Percentiles rank a stretch among this genome's conserved stretches.
phyloP scores from a whole-genome alignment of 2,888 invertebrate species.

The Isoperla grammatica region DNA sequence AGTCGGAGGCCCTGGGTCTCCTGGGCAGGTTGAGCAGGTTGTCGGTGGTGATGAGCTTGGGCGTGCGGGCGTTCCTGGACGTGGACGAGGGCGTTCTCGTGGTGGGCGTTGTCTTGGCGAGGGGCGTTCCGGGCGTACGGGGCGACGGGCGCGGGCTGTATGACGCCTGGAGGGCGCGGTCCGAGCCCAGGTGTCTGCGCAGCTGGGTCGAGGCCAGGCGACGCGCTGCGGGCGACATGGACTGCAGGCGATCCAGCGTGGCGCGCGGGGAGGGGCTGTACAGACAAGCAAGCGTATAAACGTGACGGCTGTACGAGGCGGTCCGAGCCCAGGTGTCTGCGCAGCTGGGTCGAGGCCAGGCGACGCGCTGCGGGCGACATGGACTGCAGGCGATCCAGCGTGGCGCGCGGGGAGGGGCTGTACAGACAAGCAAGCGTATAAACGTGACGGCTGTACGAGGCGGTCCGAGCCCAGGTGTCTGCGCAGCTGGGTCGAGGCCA shows the following conservation, averaged over 20 bases:
- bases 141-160: constrained; percentile 46
- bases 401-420: no score
- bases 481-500: no score
- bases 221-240: constrained; percentile 94
- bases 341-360: constrained; percentile 67
- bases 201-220: constrained; percentile 70
- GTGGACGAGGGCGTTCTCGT: constrained; percentile 31
- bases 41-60: constrained; percentile 58
- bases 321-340: no score
- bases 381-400: no score
- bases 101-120: constrained; percentile 31
- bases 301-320: no score
- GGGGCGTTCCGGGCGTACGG: constrained; percentile 38
- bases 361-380: constrained; percentile 86
- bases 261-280: constrained; percentile 47
- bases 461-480: no score
- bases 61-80: constrained; percentile 35
- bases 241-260: constrained; percentile 72
- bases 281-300: constrained; percentile 17
- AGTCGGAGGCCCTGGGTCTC: constrained; percentile 74
- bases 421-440: no score
- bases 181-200: constrained; percentile 49
- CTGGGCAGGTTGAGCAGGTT: constrained; percentile 71
- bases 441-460: no score
- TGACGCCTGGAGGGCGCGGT: constrained; percentile 49